Percentiles rank a stretch among this genome's conserved stretches.
These are phyloP conservation scores for Drosophila kambysellisi DNA, from an alignment of 2,888 invertebrate genomes.

Conservation along the genomic window DNA sequence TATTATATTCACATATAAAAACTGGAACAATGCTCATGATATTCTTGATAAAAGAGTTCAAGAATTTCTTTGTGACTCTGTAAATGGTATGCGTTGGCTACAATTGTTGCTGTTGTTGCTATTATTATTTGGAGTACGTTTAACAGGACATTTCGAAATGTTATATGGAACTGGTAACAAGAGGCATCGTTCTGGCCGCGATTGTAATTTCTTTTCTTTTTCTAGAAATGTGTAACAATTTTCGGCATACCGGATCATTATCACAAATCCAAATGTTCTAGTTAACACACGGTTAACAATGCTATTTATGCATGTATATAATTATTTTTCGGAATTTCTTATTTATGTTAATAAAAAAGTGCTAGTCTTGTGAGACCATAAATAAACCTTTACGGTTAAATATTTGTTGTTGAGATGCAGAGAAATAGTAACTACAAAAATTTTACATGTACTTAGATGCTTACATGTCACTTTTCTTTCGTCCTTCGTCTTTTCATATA, in stretches of 20 bases:
- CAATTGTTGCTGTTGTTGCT: constrained; percentile 46
- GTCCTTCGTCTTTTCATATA: constrained; percentile 30
- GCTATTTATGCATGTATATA: constrained; percentile 37
- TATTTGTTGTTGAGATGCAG: constrained; percentile 71
- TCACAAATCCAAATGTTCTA: constrained; percentile 33
- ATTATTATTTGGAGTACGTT: constrained; percentile 37
- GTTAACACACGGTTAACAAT: constrained; percentile 36
- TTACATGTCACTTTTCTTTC: constrained; percentile 16
- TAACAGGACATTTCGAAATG: constrained; percentile 18
- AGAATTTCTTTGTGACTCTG: constrained; percentile 44
- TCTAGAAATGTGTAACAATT: constrained; percentile 1
- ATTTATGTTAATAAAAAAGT: constrained; percentile 73
- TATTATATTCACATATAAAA: constrained; percentile 57
- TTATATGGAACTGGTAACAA: constrained; percentile 1
- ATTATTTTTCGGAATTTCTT: constrained; percentile 32
- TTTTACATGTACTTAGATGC: constrained; percentile 30
- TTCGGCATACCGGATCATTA: background rate
- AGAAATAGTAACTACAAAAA: constrained; percentile 74
- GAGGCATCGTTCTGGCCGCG: background rate
- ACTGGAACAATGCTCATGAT: constrained; percentile 69
- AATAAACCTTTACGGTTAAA: constrained; percentile 58
- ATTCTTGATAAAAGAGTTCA: constrained; percentile 61
- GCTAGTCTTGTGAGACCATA: constrained; percentile 64
- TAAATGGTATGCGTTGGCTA: constrained; percentile 60
- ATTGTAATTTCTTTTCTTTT: background rate